phyloP scores from a whole-genome alignment of 2,888 invertebrate genomes.

The Liopterus haemorrhoidalis region DNA sequence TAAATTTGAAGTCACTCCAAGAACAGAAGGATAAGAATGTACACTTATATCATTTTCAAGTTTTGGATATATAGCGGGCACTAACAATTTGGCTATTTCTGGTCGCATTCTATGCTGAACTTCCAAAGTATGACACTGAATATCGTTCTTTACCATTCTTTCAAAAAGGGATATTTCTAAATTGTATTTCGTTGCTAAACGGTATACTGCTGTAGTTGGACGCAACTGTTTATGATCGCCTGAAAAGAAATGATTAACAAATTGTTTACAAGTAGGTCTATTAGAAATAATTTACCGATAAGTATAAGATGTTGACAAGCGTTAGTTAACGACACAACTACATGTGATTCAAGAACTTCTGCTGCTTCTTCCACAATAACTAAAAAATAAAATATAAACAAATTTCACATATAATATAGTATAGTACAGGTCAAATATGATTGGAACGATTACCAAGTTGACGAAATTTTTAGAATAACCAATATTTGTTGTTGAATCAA shows the following conservation, averaged over 20 bases:
- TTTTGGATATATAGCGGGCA: slow-evolving; percentile 23
- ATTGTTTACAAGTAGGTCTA: too few relatives aligned
- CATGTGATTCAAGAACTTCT: slow-evolving; percentile 55
- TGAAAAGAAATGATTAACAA: neutral
- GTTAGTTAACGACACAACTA: slow-evolving; percentile 48
- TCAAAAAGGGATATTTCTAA: slow-evolving; percentile 52
- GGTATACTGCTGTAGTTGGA: slow-evolving; percentile 47
- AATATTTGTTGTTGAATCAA: too few relatives aligned
- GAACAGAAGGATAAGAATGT: slow-evolving; percentile 13
- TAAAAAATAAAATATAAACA: slow-evolving; percentile 32
- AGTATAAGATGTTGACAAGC: slow-evolving; percentile 52
- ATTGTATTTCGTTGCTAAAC: slow-evolving; percentile 45
- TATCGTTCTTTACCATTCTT: slow-evolving; percentile 46
- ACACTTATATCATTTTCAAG: slow-evolving; percentile 18
- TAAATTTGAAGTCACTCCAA: slow-evolving; percentile 19
- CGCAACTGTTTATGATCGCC: slow-evolving; percentile 51
- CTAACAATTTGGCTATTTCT: slow-evolving; percentile 37
- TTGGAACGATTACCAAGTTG: too few relatives aligned
- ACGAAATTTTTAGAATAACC: too few relatives aligned
- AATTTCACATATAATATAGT: too few relatives aligned
- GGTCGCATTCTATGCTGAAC: slow-evolving; percentile 51
- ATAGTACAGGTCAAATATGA: too few relatives aligned
- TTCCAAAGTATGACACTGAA: slow-evolving; percentile 43
- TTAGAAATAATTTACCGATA: slow-evolving; percentile 52
- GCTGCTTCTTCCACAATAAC: slow-evolving; percentile 58